phyloP scores from a whole-genome alignment of 2,113 vertebrate genomes.

The Ageneiosus marmoratus region DNA sequence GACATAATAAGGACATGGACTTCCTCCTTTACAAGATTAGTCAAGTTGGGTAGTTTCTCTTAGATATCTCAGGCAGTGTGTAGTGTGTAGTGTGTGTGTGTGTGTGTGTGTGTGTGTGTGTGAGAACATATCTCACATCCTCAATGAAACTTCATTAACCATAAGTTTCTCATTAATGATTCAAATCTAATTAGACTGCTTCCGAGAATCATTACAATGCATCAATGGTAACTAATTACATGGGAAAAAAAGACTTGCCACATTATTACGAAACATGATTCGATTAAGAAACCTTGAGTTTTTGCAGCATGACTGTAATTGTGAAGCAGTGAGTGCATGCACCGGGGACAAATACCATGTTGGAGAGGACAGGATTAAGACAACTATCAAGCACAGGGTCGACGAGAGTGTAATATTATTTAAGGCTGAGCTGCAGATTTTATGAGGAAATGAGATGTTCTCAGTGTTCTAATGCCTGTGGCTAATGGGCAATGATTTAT shows the following conservation, averaged over 20 bases:
- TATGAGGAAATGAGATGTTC: constrained; percentile 15
- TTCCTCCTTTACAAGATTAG: constrained; percentile 4
- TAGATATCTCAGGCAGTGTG: not conserved
- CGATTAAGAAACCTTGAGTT: constrained; percentile 46
- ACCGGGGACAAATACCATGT: not conserved
- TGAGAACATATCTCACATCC: constrained; percentile 42
- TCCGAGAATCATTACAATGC: constrained; percentile 54
- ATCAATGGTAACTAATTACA: constrained; percentile 53
- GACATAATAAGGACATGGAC: not conserved
- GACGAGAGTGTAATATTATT: constrained; percentile 13
- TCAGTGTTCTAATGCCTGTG: not conserved
- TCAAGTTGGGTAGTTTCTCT: constrained; percentile 15
- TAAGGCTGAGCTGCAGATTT: constrained; percentile 14
- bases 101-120: constrained; percentile 29
- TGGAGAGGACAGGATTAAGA: constrained; percentile 19
- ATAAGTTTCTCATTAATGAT: constrained; percentile 55
- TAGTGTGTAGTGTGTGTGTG: constrained; percentile 22
- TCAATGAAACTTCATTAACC: constrained; percentile 55
- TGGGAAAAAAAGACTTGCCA: constrained; percentile 47
- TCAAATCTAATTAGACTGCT: constrained; percentile 58
- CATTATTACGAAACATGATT: constrained; percentile 49
- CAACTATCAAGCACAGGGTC: constrained; percentile 6
- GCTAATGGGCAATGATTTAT: constrained; percentile 12
- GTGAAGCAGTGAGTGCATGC: constrained; percentile 21
- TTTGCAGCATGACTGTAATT: constrained; percentile 47